These are phyloP conservation scores for Hylaeus anthracinus DNA, from an alignment of 1,140 invertebrate species.

Conservation along the genomic window DNA sequence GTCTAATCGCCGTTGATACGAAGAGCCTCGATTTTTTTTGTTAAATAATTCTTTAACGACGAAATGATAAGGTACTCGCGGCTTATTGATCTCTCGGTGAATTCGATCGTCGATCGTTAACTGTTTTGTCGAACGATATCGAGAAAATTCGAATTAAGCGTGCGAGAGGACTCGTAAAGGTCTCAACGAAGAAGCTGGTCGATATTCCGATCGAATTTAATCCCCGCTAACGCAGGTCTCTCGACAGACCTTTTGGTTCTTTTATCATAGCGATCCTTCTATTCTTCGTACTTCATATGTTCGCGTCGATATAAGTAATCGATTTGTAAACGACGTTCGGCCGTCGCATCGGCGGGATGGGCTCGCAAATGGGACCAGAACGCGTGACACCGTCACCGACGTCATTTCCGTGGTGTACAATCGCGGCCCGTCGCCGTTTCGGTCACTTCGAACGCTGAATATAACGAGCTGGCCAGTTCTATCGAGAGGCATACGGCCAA, in stretches of 20 bases:
- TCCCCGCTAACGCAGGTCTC: neutral
- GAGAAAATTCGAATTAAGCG: too few species aligned
- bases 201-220: neutral
- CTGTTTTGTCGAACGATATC: too few species aligned
- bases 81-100: neutral
- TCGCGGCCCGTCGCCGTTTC: slow-evolving; percentile 38
- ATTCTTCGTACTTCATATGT: too few species aligned
- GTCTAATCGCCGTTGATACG: neutral
- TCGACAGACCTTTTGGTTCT: neutral
- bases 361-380: slow-evolving; percentile 2
- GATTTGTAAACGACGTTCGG: slow-evolving; percentile 7
- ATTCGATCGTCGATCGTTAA: too few species aligned
- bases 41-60: slow-evolving; percentile 10
- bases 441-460: slow-evolving; percentile 47
- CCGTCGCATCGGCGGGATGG: neutral
- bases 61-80: neutral
- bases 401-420: slow-evolving; percentile 57
- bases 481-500: neutral
- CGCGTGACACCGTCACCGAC: slow-evolving; percentile 49
- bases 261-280: neutral
- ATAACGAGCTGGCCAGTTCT: neutral
- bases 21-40: neutral
- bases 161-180: neutral
- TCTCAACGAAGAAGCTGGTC: neutral
- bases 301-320: neutral